Evolutionary conservation across 1,140 invertebrate species (phyloP), one percentile per base, ranked within the genome.

Genomic region (Wiebesia pumilae): DNA sequence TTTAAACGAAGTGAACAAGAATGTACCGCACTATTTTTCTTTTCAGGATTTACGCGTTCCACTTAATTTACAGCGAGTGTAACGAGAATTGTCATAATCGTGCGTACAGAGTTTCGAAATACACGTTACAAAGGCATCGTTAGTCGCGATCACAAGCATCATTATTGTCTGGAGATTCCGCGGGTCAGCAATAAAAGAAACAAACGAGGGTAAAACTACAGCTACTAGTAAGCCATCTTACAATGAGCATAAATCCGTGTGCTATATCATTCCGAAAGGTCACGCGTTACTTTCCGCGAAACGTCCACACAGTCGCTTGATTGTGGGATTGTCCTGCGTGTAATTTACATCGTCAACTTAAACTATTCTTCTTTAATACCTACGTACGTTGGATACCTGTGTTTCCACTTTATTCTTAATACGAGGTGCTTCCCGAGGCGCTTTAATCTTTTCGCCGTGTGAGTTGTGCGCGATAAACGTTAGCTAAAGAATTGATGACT

Each of bases 231-330:
- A 51, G 62, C 27, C 51, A 35, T 54, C 38, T 75, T 40, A 19
- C 51, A 19, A 54, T 2, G 2, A 54, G 51, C 16, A 19, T 19
- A 19, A 54, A 54, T 54, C 35, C 16, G 35, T n/a, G 27, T 3
- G 33, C 30, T 35, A 58, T 40, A 75, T 58, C 51, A 75, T 75
- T 69, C 21, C 24, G 69, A 40, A 43, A 69, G 83, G 40, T 84
- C 40, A 75, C 75, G 27, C 83, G 83, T 84, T 69, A 65, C 27
- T 79, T 80, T 81, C 77, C 47, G 51, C n/a, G 78, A 80, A 77
- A 33, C 71, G 51, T 19, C n/a, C 30, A 21, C 40, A 21, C 40
- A 75, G 38, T 47, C 73, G 24, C 73, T 51, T 30, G 47, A 51
- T 33, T 14, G 47, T 33, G n/a, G 24, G 27, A 78, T 54, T 33